A percentile compares a stretch with the other conserved stretches of the same genome.
Conservation (phyloP, 2,113 vertebrate species). For the Sarotherodon lohbergeri region DNA sequence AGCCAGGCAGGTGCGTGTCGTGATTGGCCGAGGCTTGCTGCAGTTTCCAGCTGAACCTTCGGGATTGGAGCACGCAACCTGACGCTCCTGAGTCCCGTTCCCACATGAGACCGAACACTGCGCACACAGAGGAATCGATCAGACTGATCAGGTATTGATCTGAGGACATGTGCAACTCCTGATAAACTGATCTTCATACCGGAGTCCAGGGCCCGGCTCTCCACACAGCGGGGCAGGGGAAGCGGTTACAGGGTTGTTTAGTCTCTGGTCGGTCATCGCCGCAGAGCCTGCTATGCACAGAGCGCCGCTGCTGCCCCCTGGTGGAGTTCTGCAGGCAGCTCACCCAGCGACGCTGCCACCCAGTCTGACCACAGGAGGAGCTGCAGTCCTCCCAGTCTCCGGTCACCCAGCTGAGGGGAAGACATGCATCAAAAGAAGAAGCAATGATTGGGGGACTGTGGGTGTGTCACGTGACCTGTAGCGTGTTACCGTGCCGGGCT, state of each 20-base stretch:
- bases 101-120: conserved; percentile 93
- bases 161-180: not conserved
- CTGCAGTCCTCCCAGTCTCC: conserved; percentile 91
- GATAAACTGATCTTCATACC: conserved; percentile 54
- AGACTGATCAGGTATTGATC: not conserved
- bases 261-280: conserved; percentile 78
- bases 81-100: conserved; percentile 88
- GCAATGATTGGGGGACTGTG: not conserved
- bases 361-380: conserved; percentile 84
- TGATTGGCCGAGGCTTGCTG: conserved; percentile 74
- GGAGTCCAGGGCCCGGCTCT: conserved; percentile 85
- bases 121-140: not conserved
- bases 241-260: conserved; percentile 81
- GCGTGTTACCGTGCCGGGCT: conserved; percentile 81
- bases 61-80: conserved; percentile 79
- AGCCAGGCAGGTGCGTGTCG: conserved; percentile 73
- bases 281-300: conserved; percentile 87
- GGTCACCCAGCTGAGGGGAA: conserved; percentile 79
- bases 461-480: conserved; percentile 68
- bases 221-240: conserved; percentile 86
- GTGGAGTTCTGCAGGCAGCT: conserved; percentile 81
- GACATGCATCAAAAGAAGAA: not conserved
- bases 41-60: conserved; percentile 78
- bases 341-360: conserved; percentile 82
- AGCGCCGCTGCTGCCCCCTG: conserved; percentile 77